These are phyloP conservation scores for Pristiophorus japonicus DNA, from an alignment of 2,113 vertebrate species.

Conservation along the genomic window DNA sequence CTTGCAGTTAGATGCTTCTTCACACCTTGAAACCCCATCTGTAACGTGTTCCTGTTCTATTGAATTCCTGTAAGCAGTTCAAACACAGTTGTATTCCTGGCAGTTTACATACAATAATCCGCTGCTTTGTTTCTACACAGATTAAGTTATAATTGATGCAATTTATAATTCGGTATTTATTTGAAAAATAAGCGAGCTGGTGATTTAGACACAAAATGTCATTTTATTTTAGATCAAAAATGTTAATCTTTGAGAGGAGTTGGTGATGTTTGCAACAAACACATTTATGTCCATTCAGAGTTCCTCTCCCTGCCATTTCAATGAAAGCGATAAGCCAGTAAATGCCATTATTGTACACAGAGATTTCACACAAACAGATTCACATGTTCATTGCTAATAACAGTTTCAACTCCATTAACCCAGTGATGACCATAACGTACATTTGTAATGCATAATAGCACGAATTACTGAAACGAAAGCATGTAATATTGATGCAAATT, in stretches of 20 bases:
- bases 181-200: not conserved
- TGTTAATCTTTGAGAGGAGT: not conserved
- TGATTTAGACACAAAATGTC: not conserved
- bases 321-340: not conserved
- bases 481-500: not conserved
- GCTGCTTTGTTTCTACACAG: not conserved
- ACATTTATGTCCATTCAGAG: not conserved
- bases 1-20: too few relatives aligned
- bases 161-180: not conserved
- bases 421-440: not conserved
- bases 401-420: too few relatives aligned
- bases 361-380: not conserved
- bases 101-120: not conserved
- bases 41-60: not conserved
- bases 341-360: not conserved
- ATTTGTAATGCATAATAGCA: not conserved
- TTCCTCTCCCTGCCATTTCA: not conserved
- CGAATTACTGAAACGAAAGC: not conserved
- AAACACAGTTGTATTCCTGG: too few relatives aligned
- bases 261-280: not conserved
- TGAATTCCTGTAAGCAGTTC: too few relatives aligned
- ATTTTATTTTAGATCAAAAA: not conserved
- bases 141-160: not conserved
- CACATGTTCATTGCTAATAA: not conserved
- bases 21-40: too few relatives aligned